Conservation (phyloP, 1,140 invertebrate species). For the Drosophila littoralis region DNA sequence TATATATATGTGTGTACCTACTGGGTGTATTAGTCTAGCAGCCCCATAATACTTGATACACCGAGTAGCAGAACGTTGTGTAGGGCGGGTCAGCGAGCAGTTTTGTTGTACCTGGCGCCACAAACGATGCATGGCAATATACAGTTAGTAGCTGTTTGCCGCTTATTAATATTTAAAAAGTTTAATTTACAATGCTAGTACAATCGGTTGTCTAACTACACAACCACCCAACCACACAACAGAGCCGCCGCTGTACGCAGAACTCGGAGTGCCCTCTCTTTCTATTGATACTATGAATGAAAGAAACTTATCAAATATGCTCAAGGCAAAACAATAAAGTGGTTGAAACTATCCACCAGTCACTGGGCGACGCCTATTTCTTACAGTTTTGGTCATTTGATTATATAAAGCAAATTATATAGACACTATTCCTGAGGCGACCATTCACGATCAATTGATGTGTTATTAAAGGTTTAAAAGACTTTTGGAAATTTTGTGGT, state of each 20-base stretch:
- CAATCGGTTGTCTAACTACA: slow-evolving; percentile 37
- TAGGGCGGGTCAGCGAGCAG: not conserved
- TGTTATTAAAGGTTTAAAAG: not conserved
- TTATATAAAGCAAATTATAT: slow-evolving; percentile 24
- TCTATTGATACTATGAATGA: slow-evolving; percentile 65
- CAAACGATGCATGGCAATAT: slow-evolving; percentile 17
- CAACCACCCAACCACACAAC: not conserved
- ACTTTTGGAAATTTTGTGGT: no score
- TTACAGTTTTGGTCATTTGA: slow-evolving; percentile 21
- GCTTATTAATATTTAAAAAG: slow-evolving; percentile 68
- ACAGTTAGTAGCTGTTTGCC: slow-evolving; percentile 49
- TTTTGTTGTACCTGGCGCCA: slow-evolving; percentile 20
- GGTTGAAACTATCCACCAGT: slow-evolving; percentile 22
- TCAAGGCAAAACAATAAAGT: slow-evolving; percentile 64
- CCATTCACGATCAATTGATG: slow-evolving; percentile 18
- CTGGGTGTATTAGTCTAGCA: not conserved
- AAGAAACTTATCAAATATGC: slow-evolving; percentile 67
- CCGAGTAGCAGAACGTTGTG: not conserved
- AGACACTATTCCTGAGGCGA: slow-evolving; percentile 5
- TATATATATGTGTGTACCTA: not conserved
- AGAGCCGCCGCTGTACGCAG: no score
- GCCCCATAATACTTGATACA: no score
- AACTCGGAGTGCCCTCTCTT: slow-evolving; percentile 17
- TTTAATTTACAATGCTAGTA: slow-evolving; percentile 69
- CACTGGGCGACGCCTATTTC: slow-evolving; percentile 46